Conservation (phyloP, 2,888 invertebrate species). For the Hydraecia micacea region DNA sequence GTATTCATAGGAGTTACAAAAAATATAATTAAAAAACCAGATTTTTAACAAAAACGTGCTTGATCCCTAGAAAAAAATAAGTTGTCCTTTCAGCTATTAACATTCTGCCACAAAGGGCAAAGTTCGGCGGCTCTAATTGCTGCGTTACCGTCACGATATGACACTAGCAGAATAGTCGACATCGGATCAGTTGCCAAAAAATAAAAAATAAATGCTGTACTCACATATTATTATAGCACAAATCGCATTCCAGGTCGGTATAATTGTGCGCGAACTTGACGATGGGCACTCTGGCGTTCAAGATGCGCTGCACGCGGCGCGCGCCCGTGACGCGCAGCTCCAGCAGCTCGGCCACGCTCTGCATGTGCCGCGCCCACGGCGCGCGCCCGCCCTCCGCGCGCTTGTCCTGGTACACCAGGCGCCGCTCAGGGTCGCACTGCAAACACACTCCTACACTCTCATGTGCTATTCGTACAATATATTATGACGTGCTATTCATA, state of each 20-base stretch:
- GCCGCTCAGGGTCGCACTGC: slow-evolving; percentile 71
- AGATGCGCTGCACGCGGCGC: slow-evolving; percentile 92
- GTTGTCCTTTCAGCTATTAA: not conserved
- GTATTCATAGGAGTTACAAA: too few relatives aligned
- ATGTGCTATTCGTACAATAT: not conserved
- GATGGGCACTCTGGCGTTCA: slow-evolving; percentile 97
- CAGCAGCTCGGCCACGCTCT: slow-evolving; percentile 93
- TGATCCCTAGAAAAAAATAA: too few relatives aligned
- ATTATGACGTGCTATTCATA: not conserved
- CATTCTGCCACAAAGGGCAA: not conserved
- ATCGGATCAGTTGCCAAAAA: not conserved
- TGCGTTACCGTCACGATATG: not conserved
- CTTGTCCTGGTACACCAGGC: slow-evolving; percentile 84
- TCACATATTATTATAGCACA: slow-evolving; percentile 95
- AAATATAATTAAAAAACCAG: too few relatives aligned
- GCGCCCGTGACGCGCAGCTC: slow-evolving; percentile 94
- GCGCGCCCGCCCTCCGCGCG: slow-evolving; percentile 86
- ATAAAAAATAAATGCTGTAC: slow-evolving; percentile 71
- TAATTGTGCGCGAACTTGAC: slow-evolving; percentile 95
- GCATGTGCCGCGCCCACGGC: slow-evolving; percentile 93
- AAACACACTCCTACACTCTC: slow-evolving; percentile 23
- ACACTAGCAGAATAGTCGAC: not conserved
- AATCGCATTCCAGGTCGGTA: slow-evolving; percentile 95
- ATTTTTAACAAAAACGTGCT: too few relatives aligned
- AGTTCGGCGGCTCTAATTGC: not conserved